Percentiles rank a stretch among this genome's conserved stretches.
phyloP scores from a whole-genome alignment of 2,113 vertebrate species.

The Canis aureus region DNA sequence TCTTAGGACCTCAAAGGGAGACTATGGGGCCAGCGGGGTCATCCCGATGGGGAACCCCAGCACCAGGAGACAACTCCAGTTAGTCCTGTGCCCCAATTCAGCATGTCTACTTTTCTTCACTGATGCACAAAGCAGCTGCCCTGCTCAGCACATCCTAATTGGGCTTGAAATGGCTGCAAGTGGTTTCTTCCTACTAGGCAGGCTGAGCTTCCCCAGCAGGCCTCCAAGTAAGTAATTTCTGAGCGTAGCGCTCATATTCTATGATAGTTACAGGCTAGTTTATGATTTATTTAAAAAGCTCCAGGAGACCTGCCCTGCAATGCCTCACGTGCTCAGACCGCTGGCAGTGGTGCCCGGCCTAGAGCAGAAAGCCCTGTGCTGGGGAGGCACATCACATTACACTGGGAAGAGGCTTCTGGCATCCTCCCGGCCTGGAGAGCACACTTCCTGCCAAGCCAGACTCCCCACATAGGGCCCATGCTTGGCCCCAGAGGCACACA shows the following conservation, averaged over 20 bases:
- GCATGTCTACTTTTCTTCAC: not conserved
- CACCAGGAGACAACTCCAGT: not conserved
- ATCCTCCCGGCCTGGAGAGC: not conserved
- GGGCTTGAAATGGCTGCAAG: slow-evolving; percentile 70
- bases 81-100: accelerated
- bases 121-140: not conserved
- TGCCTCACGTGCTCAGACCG: not conserved
- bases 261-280: not conserved
- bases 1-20: not conserved
- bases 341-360: not conserved
- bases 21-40: not conserved
- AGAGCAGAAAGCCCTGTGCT: not conserved
- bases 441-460: not conserved
- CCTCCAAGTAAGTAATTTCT: not conserved
- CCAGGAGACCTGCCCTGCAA: not conserved
- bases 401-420: not conserved
- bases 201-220: not conserved
- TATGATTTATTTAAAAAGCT: not conserved
- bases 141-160: not conserved
- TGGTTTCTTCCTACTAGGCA: slow-evolving; percentile 66
- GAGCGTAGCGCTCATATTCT: no score
- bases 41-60: not conserved
- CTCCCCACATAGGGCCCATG: accelerated
- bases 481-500: not conserved
- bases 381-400: not conserved